These are phyloP conservation scores for Pachypsylla venusta DNA, from an alignment of 1,140 invertebrate species.

Conservation along the genomic window DNA sequence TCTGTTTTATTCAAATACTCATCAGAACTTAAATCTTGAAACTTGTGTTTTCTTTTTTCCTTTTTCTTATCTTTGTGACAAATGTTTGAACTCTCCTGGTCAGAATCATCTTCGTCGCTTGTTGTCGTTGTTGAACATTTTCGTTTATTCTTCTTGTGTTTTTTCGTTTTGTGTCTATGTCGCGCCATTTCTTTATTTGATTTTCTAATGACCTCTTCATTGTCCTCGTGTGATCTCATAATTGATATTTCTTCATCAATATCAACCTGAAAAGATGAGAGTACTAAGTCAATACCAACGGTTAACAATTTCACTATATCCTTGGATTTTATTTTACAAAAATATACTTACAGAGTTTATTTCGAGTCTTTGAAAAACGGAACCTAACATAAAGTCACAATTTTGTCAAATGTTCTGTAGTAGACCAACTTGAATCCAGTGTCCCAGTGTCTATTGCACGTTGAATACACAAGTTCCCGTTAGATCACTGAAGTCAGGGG, in stretches of 20 bases:
- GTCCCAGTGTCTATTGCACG: no score
- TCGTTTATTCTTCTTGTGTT: neutral
- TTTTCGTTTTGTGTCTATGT: constrained; percentile 4
- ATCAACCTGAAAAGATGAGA: no score
- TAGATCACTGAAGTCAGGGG: no score
- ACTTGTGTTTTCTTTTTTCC: constrained; percentile 11
- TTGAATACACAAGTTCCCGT: no score
- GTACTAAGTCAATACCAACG: no score
- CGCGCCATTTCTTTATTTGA: neutral
- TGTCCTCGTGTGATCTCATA: neutral
- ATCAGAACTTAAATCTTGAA: constrained; percentile 5
- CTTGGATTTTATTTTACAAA: no score
- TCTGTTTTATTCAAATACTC: constrained; percentile 8
- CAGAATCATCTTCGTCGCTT: neutral
- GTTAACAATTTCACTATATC: no score
- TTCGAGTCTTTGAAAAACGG: no score
- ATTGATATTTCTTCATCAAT: constrained; percentile 3
- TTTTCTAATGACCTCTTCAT: neutral
- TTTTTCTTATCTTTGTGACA: neutral
- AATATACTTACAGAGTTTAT: no score
- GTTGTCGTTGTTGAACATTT: neutral
- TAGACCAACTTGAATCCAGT: no score
- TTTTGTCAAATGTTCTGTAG: no score
- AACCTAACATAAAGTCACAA: no score
- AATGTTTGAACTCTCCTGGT: neutral